Conservation (phyloP, 2,888 invertebrate genomes). For the Chorisops tibialis region DNA sequence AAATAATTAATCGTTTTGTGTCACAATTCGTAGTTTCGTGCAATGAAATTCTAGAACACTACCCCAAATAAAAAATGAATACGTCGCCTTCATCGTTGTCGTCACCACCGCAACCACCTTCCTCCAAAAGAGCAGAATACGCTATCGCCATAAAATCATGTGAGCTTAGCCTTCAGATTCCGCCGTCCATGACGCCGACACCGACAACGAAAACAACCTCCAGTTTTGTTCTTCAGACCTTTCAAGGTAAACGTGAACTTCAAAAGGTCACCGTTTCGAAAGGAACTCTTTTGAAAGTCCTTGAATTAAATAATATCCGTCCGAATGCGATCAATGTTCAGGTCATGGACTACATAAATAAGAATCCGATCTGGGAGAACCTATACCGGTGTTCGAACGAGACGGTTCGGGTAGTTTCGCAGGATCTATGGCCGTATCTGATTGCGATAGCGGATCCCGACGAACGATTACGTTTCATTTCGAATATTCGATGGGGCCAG, state of each 20-base stretch:
- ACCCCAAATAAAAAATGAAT: too few species aligned
- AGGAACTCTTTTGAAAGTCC: constrained; percentile 18
- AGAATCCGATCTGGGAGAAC: constrained; percentile 40
- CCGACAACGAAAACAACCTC: neutral
- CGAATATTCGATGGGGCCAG: constrained; percentile 51
- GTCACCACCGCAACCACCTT: neutral
- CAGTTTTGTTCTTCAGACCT: too few species aligned
- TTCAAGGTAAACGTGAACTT: constrained; percentile 7
- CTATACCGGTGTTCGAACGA: constrained; percentile 42
- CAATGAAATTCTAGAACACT: neutral
- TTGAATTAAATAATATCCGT: neutral
- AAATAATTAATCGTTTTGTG: neutral
- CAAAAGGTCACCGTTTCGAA: constrained; percentile 14
- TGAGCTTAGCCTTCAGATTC: constrained; percentile 10
- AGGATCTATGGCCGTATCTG: constrained; percentile 55
- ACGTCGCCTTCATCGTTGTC: neutral
- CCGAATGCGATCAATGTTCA: constrained; percentile 35
- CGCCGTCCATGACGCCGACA: neutral
- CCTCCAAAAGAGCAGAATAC: neutral
- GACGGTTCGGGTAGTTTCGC: constrained; percentile 39
- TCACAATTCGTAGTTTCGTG: neutral
- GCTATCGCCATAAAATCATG: constrained; percentile 8
- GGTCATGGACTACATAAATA: constrained; percentile 40
- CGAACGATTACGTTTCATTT: constrained; percentile 55
- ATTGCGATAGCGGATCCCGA: constrained; percentile 55